A percentile compares a stretch with the other conserved stretches of the same genome.
Evolutionary conservation across 2,888 invertebrate genomes (phyloP).

Genomic region (Lycaena phlaeas): DNA sequence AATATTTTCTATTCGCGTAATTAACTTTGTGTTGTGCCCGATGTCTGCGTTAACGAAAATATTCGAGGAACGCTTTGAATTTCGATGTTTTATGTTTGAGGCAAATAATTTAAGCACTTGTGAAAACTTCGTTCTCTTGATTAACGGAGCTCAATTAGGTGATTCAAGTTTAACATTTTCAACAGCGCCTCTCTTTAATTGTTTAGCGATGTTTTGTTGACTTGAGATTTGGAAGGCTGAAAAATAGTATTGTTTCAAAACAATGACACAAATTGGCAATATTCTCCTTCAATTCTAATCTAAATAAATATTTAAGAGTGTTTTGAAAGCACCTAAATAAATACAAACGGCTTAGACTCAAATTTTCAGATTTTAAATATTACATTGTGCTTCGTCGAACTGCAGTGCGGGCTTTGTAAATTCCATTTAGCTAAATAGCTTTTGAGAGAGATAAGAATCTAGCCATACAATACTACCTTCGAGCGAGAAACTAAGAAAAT

Average conservation of each 20-base stretch:
- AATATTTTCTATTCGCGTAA: conserved; percentile 59
- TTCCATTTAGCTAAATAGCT: conserved; percentile 74
- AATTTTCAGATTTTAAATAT: conserved; percentile 71
- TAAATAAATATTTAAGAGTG: no score
- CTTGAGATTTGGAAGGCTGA: conserved; percentile 45
- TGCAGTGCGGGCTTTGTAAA: conserved; percentile 72
- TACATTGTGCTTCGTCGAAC: conserved; percentile 69
- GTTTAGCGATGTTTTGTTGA: conserved; percentile 45
- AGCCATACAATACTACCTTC: conserved; percentile 67
- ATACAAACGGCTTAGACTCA: conserved; percentile 58
- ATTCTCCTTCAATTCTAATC: conserved; percentile 21
- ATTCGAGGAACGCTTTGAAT: conserved; percentile 62
- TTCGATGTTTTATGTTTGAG: conserved; percentile 64
- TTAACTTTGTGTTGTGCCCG: conserved; percentile 47
- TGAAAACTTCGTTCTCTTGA: conserved; percentile 64
- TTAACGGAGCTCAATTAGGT: conserved; percentile 65
- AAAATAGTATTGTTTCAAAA: conserved; percentile 28
- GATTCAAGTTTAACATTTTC: conserved; percentile 55
- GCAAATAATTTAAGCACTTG: conserved; percentile 67
- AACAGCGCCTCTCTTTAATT: conserved; percentile 48
- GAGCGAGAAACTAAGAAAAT: conserved; percentile 69
- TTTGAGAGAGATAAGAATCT: conserved; percentile 70
- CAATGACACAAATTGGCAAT: conserved; percentile 2
- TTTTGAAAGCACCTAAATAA: conserved; percentile 51
- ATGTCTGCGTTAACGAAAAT: conserved; percentile 58